Conservation (phyloP, 2,797 vertebrate genomes). For the Hafferia zeledoni region DNA sequence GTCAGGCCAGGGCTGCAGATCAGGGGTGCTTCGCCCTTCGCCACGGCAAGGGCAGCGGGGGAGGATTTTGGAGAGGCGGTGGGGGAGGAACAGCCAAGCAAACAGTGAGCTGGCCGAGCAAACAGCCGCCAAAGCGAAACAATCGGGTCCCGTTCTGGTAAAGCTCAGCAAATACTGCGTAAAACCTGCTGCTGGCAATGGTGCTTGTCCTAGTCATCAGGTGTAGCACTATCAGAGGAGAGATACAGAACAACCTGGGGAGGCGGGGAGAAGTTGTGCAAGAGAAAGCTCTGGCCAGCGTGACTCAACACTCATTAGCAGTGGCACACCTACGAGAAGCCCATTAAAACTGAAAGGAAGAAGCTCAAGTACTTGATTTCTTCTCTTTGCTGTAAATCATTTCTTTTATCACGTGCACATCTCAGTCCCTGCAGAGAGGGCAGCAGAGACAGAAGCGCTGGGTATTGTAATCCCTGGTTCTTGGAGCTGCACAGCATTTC, state of each 20-base stretch:
- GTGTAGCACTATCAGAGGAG: conserved; percentile 22
- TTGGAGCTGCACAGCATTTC: neutral
- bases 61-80: neutral
- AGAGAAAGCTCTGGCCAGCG: conserved; percentile 36
- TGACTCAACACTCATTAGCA: conserved; percentile 55
- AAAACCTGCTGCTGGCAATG: conserved; percentile 13
- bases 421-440: neutral
- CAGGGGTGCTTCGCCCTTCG: neutral
- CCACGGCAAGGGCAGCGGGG: neutral
- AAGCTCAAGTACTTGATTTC: neutral
- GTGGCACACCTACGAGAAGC: conserved; percentile 49
- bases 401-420: neutral
- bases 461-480: neutral
- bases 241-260: conserved; percentile 7
- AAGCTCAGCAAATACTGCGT: conserved; percentile 39
- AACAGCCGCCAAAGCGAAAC: neutral
- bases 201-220: conserved; percentile 4
- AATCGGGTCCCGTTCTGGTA: neutral
- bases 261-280: conserved; percentile 34
- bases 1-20: neutral
- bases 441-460: neutral
- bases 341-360: conserved; percentile 56
- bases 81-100: neutral
- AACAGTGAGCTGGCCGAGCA: conserved; percentile 28
- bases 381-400: neutral